Conservation (phyloP, 2,113 vertebrate species). For the Forbesichthys agassizii region DNA sequence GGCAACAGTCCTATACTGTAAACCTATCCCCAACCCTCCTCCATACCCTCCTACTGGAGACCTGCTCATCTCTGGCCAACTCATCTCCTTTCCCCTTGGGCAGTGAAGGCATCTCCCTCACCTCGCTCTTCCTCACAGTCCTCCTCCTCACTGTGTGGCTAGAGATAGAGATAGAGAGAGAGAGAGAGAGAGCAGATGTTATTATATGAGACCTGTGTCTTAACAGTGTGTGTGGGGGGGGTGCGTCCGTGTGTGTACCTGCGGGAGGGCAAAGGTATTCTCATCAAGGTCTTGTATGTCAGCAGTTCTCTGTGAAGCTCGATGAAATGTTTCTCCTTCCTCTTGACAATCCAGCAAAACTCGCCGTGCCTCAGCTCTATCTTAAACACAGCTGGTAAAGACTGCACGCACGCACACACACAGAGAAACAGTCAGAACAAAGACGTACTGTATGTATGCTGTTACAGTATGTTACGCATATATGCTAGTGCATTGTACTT, state of each 20-base stretch:
- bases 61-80: constrained; percentile 87
- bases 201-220: neutral
- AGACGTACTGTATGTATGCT: neutral
- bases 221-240: neutral
- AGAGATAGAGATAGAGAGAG: constrained; percentile 21
- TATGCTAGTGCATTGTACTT: no score
- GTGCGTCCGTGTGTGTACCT: constrained; percentile 73
- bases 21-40: constrained; percentile 18
- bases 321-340: constrained; percentile 96
- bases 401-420: constrained; percentile 64
- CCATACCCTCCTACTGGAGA: constrained; percentile 87
- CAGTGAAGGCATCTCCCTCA: constrained; percentile 87
- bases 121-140: constrained; percentile 88
- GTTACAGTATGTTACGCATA: no score
- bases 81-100: constrained; percentile 84
- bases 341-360: constrained; percentile 93
- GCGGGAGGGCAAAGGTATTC: constrained; percentile 91
- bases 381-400: constrained; percentile 86
- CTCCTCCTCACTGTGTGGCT: constrained; percentile 94
- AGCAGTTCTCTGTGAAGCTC: constrained; percentile 94
- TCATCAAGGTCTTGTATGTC: constrained; percentile 93
- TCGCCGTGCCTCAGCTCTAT: constrained; percentile 93
- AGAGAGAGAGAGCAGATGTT: constrained; percentile 14
- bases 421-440: neutral
- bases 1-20: neutral